phyloP scores from a whole-genome alignment of 2,113 vertebrate species.

The Lepidothrix coronata region DNA sequence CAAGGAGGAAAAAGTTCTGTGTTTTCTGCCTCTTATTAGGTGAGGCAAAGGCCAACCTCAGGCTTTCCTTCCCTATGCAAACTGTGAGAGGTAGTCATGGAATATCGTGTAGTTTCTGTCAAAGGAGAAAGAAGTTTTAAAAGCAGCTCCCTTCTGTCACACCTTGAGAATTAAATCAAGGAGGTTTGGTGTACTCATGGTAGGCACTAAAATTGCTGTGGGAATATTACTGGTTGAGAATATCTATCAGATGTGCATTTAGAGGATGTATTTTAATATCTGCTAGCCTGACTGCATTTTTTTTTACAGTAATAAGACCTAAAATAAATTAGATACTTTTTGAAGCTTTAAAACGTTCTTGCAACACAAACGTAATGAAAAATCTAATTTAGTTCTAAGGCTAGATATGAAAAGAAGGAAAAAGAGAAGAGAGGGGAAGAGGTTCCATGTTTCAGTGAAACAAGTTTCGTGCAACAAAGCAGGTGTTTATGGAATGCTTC shows the following conservation, averaged over 20 bases:
- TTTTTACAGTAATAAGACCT: conserved; percentile 15
- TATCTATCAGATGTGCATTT: neutral
- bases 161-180: neutral
- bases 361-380: neutral
- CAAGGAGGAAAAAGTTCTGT: neutral
- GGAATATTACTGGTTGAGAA: neutral
- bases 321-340: neutral
- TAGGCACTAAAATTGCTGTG: neutral
- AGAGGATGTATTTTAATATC: conserved; percentile 16
- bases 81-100: neutral
- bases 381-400: neutral
- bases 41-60: neutral
- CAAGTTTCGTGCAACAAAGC: neutral
- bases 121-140: neutral
- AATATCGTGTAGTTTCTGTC: neutral
- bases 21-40: neutral
- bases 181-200: neutral
- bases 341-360: neutral
- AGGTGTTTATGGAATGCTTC: conserved; percentile 49
- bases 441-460: neutral
- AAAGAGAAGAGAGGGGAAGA: neutral
- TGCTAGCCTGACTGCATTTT: neutral
- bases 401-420: neutral
- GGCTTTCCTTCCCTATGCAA: neutral
- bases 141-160: neutral